phyloP scores from a whole-genome alignment of 2,113 vertebrate species.

The Chamaetylas fuelleborni region DNA sequence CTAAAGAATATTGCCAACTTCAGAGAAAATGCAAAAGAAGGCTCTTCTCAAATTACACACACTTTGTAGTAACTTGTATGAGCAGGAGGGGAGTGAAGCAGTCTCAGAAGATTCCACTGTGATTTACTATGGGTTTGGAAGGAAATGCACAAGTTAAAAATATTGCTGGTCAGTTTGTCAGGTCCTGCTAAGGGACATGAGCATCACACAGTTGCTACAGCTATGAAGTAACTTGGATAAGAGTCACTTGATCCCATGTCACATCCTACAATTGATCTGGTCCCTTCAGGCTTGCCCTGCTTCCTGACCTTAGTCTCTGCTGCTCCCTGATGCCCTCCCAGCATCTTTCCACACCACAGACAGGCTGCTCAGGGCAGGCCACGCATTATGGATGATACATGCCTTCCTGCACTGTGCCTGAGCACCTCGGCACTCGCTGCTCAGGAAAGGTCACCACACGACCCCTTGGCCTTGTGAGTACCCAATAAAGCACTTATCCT shows the following conservation, averaged over 20 bases:
- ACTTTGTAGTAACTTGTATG: background rate
- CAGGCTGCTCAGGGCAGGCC: background rate
- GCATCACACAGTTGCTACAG: background rate
- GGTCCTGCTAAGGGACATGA: background rate
- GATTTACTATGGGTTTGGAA: background rate
- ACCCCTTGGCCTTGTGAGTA: background rate
- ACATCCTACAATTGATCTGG: background rate
- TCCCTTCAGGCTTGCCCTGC: background rate
- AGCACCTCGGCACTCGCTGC: rapidly evolving
- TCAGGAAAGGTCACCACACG: background rate
- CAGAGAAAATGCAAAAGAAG: background rate
- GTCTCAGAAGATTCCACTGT: background rate
- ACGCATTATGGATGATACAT: background rate
- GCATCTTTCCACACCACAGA: background rate
- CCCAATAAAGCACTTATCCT: background rate
- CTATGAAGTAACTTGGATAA: background rate
- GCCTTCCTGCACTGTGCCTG: background rate
- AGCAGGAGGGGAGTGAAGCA: background rate
- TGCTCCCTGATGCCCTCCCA: background rate
- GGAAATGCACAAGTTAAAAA: background rate
- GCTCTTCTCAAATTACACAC: background rate
- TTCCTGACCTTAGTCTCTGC: background rate
- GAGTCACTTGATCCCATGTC: background rate
- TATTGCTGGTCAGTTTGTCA: background rate
- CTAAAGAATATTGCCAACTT: background rate